A percentile compares a stretch with the other conserved stretches of the same genome.
Evolutionary conservation across 2,797 vertebrate species (phyloP).

Genomic region (Paramormyrops hopkinsi): DNA sequence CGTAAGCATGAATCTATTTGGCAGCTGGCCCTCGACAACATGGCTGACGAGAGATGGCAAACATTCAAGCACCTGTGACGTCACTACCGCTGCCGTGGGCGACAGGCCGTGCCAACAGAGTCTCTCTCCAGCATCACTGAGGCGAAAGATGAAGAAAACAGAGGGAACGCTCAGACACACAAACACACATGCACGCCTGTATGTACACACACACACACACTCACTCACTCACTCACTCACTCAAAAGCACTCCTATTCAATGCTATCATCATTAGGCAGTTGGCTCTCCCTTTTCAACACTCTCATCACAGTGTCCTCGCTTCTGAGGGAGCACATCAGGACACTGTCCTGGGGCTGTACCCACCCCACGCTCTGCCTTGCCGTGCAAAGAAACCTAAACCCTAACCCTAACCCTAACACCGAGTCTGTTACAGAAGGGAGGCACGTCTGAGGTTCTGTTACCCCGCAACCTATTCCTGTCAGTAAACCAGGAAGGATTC

Average conservation of each 20-base stretch:
- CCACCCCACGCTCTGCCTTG: background rate
- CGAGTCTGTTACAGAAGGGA: background rate
- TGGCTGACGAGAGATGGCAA: background rate
- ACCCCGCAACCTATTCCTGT: background rate
- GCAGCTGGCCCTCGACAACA: background rate
- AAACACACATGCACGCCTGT: background rate
- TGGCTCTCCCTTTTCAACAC: background rate
- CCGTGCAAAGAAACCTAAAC: background rate
- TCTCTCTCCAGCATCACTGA: background rate
- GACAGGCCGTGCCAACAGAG: background rate
- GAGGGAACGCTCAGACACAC: background rate
- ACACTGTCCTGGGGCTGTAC: background rate
- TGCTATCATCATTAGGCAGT: background rate
- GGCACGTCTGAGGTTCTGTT: background rate
- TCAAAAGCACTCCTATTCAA: background rate
- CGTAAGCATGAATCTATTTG: background rate
- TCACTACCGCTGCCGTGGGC: background rate
- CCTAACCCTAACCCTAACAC: background rate
- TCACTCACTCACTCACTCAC: background rate
- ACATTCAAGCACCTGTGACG: background rate
- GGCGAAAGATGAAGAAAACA: background rate
- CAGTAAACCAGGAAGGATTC: background rate
- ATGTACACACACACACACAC: background rate
- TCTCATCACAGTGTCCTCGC: background rate
- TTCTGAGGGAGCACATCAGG: background rate